phyloP scores from a whole-genome alignment of 1,140 invertebrate species.

The Acromyrmex echinatior region DNA sequence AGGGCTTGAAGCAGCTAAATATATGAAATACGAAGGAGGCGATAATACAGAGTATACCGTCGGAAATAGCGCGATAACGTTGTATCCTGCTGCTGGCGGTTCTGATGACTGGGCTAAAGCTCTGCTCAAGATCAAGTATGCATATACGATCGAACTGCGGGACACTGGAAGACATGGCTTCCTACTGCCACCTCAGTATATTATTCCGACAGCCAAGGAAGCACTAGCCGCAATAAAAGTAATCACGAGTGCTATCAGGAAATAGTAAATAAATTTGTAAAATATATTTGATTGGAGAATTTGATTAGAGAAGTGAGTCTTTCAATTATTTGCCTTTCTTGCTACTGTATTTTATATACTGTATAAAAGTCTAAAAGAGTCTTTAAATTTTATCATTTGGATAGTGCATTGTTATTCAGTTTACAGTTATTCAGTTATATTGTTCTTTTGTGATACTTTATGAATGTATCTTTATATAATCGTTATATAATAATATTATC shows the following conservation, averaged over 20 bases:
- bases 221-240: constrained; percentile 92
- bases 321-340: not conserved
- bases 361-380: not conserved
- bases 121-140: constrained; percentile 93
- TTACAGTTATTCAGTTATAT: too few relatives aligned
- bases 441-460: not conserved
- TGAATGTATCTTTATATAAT: not conserved
- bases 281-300: constrained; percentile 4
- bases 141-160: constrained; percentile 95
- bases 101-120: constrained; percentile 97
- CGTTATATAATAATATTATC: too few relatives aligned
- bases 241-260: constrained; percentile 87
- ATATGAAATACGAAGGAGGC: constrained; percentile 87
- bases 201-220: constrained; percentile 93
- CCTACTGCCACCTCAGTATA: constrained; percentile 93
- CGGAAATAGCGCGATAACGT: constrained; percentile 91
- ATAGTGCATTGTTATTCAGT: not conserved
- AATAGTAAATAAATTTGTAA: constrained; percentile 37
- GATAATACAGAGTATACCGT: constrained; percentile 89
- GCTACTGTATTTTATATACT: not conserved
- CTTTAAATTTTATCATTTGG: not conserved
- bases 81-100: constrained; percentile 94
- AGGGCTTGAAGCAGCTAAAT: constrained; percentile 88
- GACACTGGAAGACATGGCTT: constrained; percentile 96
- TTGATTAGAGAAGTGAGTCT: not conserved